Base-by-base conservation (phyloP, 2,797 vertebrate species). In the Bradypus variegatus region DNA sequence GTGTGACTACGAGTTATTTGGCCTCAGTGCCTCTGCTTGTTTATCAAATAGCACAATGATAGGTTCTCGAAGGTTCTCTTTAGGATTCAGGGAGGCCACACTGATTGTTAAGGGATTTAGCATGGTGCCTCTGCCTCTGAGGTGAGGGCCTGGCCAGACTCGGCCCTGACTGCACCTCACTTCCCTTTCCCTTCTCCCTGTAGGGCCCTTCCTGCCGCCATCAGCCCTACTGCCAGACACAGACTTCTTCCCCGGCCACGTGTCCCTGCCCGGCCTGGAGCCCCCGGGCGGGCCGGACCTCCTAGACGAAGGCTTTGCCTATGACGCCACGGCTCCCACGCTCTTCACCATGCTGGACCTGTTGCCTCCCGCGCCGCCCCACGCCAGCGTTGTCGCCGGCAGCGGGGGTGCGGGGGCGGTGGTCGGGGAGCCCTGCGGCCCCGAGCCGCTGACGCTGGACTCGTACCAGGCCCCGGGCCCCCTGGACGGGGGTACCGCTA, bases 331-430 rank as follows among this genome's bases (percentile, higher is more conserved):
- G 10, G 67, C 80, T 86, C 95, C 85, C 70, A 67, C 86, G 6
- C 93, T 94, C 75, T 95, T 96, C 70, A 95, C 95, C 50, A 94
- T 96, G 95, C 62, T 96, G 94, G 96, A 96, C 94, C 94, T 96
- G 86, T 92, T 96, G 79, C 83, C 92, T 79, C 94, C 93, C 0
- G 91, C 83, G 11, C 93, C 90, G 23, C 91, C 89, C 13, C 86
- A 91, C 18, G 92, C 84, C 93, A 96, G 92, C 18, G 90, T 91
- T 21, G 94, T 90, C 31, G 16, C 89, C 2, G 75, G 94, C 53
- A 83, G 92, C 23, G 92, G 64, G 65, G 27, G 73, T 67, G 27
- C 89, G 27, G 96, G 94, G 92, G 27, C 91, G 4, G 14, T 69
- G 1, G 25, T 91, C 2, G 86, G 91, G 89, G 91, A 93, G 53